Base-by-base conservation (phyloP, 2,888 invertebrate species). In the Leptinotarsa rubiginosa region DNA sequence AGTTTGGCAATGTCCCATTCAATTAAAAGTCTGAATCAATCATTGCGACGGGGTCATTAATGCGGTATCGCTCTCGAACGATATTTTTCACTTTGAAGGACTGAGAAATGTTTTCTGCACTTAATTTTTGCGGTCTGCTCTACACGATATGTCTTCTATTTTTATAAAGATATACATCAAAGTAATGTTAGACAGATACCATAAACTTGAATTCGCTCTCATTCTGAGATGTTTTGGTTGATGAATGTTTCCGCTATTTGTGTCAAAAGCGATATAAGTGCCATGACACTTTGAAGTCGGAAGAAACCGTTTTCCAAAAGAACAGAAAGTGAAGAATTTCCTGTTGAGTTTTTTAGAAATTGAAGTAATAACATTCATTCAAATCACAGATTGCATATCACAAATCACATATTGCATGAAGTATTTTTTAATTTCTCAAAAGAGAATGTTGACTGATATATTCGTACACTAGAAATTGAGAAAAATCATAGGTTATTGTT, bases 161-260 rank as follows among this genome's bases (percentile, higher is more conserved):
- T 56, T 56, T 56, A 56, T 56, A 56, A 56, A 56, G 56, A 12
- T 56, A 62, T 62, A 62, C 62, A 31, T 62, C 62, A 62, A 62
- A 62, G 62, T 62, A 31, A 15, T 4, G 15, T 56, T 25, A 22
- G 22, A 22, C 56, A 56, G 25, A 56, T 56, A 41, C 62, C 62
- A 62, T 62, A 41, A 62, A 62, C 62, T 62, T 62, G 62, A 62
- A 41, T 62, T 62, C 18, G 41, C 62, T 41, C 31, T n/a, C 31
- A 41, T 62, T 62, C 10, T 18, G 4, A 62, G 41, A 62, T 62
- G 62, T 62, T 41, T n/a, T 41, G 62, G 31, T n/a, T 62, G 62
- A 62, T 62, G 41, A 62, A 62, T 62, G 62, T 62, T 62, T 62
- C 62, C 62, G 62, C 31, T 62, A 41, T 62, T 62, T 31, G 4